phyloP scores from a whole-genome alignment of 2,888 invertebrate genomes.

The Cosmorhoe ocellata region DNA sequence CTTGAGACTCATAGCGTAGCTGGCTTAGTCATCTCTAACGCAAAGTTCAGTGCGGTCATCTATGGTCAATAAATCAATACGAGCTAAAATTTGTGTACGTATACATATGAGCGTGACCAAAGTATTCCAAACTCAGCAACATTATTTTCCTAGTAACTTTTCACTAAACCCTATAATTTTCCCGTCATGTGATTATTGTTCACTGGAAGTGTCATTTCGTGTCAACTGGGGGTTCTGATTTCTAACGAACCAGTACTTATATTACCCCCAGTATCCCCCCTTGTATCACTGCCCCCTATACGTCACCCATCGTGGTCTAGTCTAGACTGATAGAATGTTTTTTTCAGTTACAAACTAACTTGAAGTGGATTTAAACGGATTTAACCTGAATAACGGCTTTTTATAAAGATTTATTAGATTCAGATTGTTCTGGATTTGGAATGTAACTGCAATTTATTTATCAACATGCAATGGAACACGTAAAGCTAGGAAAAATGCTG shows the following conservation, averaged over 20 bases:
- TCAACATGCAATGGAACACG: conserved; percentile 8
- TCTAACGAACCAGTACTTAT: conserved; percentile 9
- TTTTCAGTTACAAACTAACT: conserved; percentile 39
- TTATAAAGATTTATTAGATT: conserved; percentile 14
- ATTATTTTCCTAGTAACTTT: conserved; percentile 10
- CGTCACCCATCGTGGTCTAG: too few relatives aligned
- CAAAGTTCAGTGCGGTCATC: too few relatives aligned
- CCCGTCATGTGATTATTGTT: conserved; percentile 7
- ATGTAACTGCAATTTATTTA: conserved; percentile 5
- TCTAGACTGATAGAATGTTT: conserved; percentile 37
- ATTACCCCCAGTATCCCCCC: too few relatives aligned
- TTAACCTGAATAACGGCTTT: conserved; percentile 13
- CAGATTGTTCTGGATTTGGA: conserved; percentile 23
- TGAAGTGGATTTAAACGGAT: conserved; percentile 31
- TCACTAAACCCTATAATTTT: conserved; percentile 17
- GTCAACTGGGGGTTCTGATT: conserved; percentile 17
- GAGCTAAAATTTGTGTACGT: too few relatives aligned
- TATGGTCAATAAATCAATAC: too few relatives aligned
- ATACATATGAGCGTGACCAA: background rate
- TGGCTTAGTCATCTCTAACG: too few relatives aligned
- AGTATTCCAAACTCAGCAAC: conserved; percentile 1
- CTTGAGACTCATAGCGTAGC: too few relatives aligned
- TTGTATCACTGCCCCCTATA: too few relatives aligned
- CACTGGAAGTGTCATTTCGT: conserved; percentile 11
- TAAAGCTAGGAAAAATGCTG: background rate